These are phyloP conservation scores for Rhynchotus rufescens DNA, from an alignment of 2,797 vertebrate species.

Conservation along the genomic window DNA sequence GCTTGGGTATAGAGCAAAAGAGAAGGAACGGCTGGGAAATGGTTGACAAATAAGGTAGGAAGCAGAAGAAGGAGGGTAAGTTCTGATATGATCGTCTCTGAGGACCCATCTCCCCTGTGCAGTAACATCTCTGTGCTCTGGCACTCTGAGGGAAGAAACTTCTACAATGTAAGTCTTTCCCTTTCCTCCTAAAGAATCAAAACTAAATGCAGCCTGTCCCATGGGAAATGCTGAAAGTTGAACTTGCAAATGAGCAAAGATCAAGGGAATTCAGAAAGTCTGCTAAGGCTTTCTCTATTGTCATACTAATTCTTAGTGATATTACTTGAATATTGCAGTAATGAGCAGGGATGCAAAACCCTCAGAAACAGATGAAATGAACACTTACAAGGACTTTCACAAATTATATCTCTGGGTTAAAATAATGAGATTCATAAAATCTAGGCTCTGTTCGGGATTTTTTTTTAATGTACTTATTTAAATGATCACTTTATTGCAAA, in stretches of 20 bases:
- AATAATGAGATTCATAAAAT: background rate
- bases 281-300: background rate
- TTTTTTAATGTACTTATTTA: background rate
- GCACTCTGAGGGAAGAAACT: background rate
- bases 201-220: background rate
- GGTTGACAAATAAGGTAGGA: background rate
- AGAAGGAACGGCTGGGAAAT: background rate
- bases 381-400: background rate
- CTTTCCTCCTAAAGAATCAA: background rate
- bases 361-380: background rate
- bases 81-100: background rate
- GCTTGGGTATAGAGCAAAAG: background rate
- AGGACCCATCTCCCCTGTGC: background rate
- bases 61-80: background rate
- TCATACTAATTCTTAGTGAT: background rate
- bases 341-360: background rate
- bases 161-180: background rate
- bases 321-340: background rate
- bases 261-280: background rate
- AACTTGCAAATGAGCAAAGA: background rate
- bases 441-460: background rate
- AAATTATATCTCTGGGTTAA: background rate
- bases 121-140: background rate
- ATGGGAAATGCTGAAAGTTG: background rate
- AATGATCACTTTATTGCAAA: background rate